Evolutionary conservation across 2,113 vertebrate genomes (phyloP).

Genomic region (Callipepla californica): DNA sequence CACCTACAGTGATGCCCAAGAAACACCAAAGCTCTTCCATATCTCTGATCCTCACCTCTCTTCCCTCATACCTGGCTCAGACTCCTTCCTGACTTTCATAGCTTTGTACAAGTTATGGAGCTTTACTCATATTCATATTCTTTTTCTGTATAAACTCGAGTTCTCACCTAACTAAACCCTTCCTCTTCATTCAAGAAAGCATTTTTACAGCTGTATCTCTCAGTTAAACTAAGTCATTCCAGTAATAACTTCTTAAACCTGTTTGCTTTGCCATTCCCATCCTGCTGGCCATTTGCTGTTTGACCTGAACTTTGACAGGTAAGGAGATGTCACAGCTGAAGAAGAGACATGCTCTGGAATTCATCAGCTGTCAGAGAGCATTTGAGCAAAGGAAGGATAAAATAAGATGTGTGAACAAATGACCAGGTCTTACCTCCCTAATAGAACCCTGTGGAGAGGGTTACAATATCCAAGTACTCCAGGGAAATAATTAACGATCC

Average conservation of each 20-base stretch:
- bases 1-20: background rate
- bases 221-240: background rate
- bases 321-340: background rate
- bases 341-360: background rate
- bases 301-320: background rate
- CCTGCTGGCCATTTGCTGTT: background rate
- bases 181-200: background rate
- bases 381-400: slow-evolving; percentile 23
- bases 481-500: slow-evolving; percentile 65
- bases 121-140: background rate
- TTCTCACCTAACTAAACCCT: background rate
- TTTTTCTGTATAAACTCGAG: background rate
- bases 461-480: slow-evolving; percentile 49
- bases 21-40: rapidly evolving
- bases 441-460: slow-evolving; percentile 50
- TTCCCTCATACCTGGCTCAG: background rate
- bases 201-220: background rate
- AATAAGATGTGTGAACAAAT: slow-evolving; percentile 38
- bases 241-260: background rate
- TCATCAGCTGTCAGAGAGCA: background rate
- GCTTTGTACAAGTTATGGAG: background rate
- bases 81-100: background rate
- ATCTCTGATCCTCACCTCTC: background rate
- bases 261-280: background rate
- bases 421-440: slow-evolving; percentile 41